Base-by-base conservation (phyloP, 2,113 vertebrate genomes). In the Argyrosomus japonicus region DNA sequence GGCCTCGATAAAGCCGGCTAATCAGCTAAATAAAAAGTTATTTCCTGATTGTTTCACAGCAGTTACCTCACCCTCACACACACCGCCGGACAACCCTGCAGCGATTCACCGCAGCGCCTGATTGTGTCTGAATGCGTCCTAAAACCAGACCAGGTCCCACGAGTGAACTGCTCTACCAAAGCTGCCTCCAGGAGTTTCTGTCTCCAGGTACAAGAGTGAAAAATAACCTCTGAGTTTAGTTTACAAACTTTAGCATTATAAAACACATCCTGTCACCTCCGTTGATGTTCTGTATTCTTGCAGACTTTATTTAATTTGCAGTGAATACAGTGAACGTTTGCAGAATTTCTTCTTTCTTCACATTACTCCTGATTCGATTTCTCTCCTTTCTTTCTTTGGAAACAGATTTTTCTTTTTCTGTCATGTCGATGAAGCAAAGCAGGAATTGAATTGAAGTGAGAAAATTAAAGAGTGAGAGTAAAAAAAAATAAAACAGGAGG, bases 401-500 rank as follows among this genome's bases (percentile, higher is more conserved):
- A 64, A 25, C 1, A 5, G 69, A 68, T 17, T 13, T 51, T 60
- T 25, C 32, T 40, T 36, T 32, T 23, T 68, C 43, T 9, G 68
- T 63, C 2, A 57, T 13, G 62, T 29, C 36, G 62, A n/a, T 43
- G 75, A 75, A 53, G 75, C 32, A 14, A 36, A 23, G 45, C 54
- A 17, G 5, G 60, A 75, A 64, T 47, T 81, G 71, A 68, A 72
- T 0, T 43, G 73, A 68, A 74, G 63, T 12, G 54, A 73, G 80
- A 65, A 70, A 74, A 64, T 69, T 8, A 75, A 36, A 65, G 43
- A 0, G 4, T 17, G n/a, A 53, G 10, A 45, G 32, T 43, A 14
- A 40, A 32, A 25, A 27, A 23, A 50, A n/a, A 50, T 40, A 9
- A 40, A 40, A 2, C 1, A 6, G 36, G 29, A 32, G 10, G 21